Evolutionary conservation across 1,140 invertebrate species (phyloP).

Genomic region (Gryllus bimaculatus): DNA sequence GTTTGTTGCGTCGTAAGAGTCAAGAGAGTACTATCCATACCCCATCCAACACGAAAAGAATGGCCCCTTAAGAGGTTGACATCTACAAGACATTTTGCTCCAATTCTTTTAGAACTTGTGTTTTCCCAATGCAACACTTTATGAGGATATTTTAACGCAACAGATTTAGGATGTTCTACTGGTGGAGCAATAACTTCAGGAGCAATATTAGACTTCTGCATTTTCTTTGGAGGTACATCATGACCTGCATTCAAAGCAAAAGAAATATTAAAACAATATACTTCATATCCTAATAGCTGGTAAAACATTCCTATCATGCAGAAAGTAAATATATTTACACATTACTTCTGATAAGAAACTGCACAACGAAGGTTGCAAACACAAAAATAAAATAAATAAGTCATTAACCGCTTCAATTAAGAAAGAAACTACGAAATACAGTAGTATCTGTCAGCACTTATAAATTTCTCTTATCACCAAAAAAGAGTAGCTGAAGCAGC

Average conservation of each 20-base stretch:
- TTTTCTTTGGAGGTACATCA: neutral
- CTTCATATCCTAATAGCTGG: too few relatives aligned
- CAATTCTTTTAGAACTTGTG: conserved; percentile 37
- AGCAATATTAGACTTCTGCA: neutral
- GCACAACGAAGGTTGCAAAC: too few relatives aligned
- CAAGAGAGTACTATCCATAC: conserved; percentile 50
- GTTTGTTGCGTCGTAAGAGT: conserved; percentile 36
- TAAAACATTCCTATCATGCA: too few relatives aligned
- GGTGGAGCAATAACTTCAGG: conserved; percentile 13
- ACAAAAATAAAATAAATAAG: too few relatives aligned
- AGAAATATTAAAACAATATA: neutral
- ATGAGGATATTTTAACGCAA: conserved; percentile 36
- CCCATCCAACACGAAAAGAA: conserved; percentile 66
- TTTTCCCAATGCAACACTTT: conserved; percentile 36
- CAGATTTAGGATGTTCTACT: conserved; percentile 29
- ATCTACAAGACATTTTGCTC: conserved; percentile 51
- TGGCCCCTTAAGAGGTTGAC: conserved; percentile 42
- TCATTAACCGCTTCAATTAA: too few relatives aligned
- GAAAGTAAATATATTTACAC: too few relatives aligned
- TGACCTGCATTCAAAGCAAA: neutral
- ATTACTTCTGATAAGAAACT: too few relatives aligned
- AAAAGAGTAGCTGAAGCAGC: too few relatives aligned
- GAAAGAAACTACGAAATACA: too few relatives aligned
- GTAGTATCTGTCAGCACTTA: too few relatives aligned
- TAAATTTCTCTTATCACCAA: too few relatives aligned